Base-by-base conservation (phyloP, 37 sponge, comb jelly and placozoan species). In the Corticium candelabrum region DNA sequence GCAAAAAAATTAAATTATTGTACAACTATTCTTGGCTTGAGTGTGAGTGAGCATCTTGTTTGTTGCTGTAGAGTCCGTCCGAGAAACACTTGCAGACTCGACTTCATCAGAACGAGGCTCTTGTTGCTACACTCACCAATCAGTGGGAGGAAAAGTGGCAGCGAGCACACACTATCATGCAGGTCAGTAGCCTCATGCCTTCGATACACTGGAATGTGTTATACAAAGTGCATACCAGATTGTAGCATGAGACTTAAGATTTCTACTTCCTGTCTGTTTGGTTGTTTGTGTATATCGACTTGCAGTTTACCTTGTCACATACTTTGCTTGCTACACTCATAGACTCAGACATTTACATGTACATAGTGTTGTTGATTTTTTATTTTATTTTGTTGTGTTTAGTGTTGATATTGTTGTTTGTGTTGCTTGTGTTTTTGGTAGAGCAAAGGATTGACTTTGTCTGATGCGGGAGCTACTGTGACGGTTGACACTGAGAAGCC, bases 101-200 rank as follows among this genome's bases (percentile, higher is more conserved):
- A 50, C 31, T 70, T 4, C 73, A 29, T 4, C 73, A 15, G 36
- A 70, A 15, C 31, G 73, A 70, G 36, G 31, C 7, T 4, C 73
- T 70, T 7, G 73, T 15, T 70, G 73, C 73, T 4, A 70, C 73
- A 5, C 73, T 70, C 4, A 70, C 73, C 29, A 4, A 70, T 4
- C 5, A 4, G 5, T 70, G 73, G 73, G 73, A 70, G 36, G 73
- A 4, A 4, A 70, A 70, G 73, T 70, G 73, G 73, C 5, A 29
- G 5, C 7, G 21, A 15, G 31, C 73, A 5, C 73, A 70, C 5
- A 29, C 5, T 4, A 70, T 70, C 4, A 70, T 70, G 31, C 73
- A 70, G 73, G 73, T 70, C 5, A 11, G 62, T 50, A n/a, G n/a
- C n/a, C n/a, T n/a, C n/a, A n/a, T n/a, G n/a, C n/a, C n/a, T n/a